These are phyloP conservation scores for Melanotaenia duboulayi DNA, from an alignment of 2,113 vertebrate species.

Conservation along the genomic window DNA sequence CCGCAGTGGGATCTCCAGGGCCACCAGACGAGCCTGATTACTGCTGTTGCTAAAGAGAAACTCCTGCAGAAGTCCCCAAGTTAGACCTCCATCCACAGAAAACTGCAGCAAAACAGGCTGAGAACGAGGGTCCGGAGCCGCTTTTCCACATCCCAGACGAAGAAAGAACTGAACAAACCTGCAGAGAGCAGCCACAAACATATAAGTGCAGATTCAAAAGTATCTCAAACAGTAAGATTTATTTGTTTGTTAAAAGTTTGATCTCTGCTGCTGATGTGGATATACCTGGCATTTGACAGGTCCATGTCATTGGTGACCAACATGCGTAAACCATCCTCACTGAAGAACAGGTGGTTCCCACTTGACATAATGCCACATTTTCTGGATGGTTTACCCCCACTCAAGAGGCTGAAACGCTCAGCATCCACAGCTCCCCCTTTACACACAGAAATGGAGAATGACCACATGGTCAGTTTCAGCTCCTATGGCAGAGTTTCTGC, in stretches of 20 bases:
- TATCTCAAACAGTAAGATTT: neutral
- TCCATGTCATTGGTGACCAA: conserved; percentile 94
- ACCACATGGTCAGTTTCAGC: no score
- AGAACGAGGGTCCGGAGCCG: conserved; percentile 93
- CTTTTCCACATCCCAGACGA: conserved; percentile 95
- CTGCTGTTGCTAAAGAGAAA: conserved; percentile 98
- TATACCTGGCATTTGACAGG: conserved; percentile 93
- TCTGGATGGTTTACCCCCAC: conserved; percentile 95
- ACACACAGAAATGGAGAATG: neutral
- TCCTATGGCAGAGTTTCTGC: no score
- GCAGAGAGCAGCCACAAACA: neutral
- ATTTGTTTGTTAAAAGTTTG: neutral
- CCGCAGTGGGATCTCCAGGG: conserved; percentile 92
- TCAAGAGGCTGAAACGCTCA: conserved; percentile 89
- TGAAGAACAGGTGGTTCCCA: conserved; percentile 98
- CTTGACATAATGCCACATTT: conserved; percentile 98
- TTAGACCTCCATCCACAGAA: conserved; percentile 92
- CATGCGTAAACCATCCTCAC: conserved; percentile 95
- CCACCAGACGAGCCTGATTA: conserved; percentile 93
- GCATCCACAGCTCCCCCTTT: conserved; percentile 88
- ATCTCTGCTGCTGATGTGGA: neutral
- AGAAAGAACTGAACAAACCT: conserved; percentile 99
- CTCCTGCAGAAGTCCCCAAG: conserved; percentile 93
- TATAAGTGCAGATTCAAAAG: neutral
- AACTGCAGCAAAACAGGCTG: conserved; percentile 96